phyloP scores from a whole-genome alignment of 2,888 invertebrate species.

The Drosophila histrio region DNA sequence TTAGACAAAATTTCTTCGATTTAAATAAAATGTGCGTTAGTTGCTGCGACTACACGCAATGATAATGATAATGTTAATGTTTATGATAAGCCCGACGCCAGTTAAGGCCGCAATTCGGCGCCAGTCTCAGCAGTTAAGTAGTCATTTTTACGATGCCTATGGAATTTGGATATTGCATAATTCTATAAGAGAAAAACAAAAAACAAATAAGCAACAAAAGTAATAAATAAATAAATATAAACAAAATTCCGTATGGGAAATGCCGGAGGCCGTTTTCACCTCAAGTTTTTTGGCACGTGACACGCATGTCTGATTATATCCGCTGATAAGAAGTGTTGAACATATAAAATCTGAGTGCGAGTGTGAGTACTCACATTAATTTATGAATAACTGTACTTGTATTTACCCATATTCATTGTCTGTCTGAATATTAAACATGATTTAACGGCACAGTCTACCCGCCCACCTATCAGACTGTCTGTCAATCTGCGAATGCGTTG shows the following conservation, averaged over 20 bases:
- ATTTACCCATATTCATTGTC: constrained; percentile 14
- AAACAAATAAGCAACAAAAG: constrained; percentile 16
- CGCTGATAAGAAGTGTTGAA: constrained; percentile 56
- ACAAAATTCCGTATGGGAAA: constrained; percentile 46
- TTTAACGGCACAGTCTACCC: constrained; percentile 3
- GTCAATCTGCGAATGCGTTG: constrained; percentile 25
- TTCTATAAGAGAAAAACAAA: constrained; percentile 39
- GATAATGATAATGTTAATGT: constrained; percentile 40
- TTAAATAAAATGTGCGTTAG: constrained; percentile 68
- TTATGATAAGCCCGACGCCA: constrained; percentile 55
- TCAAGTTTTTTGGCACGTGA: constrained; percentile 61
- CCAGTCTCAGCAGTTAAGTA: constrained; percentile 68
- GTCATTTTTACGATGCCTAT: constrained; percentile 65
- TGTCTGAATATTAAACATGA: constrained; percentile 70
- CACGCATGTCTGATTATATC: constrained; percentile 55
- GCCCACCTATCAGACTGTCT: constrained; percentile 7
- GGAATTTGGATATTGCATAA: constrained; percentile 72
- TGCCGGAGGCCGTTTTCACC: constrained; percentile 50
- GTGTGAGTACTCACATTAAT: constrained; percentile 30
- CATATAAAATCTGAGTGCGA: background rate
- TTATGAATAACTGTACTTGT: constrained; percentile 34
- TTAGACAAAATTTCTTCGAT: constrained; percentile 73
- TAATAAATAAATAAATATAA: constrained; percentile 5
- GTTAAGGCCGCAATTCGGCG: constrained; percentile 55
- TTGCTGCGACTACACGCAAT: constrained; percentile 25